Evolutionary conservation across 2,113 vertebrate genomes (phyloP).

Genomic region (Hemiprocne comata): DNA sequence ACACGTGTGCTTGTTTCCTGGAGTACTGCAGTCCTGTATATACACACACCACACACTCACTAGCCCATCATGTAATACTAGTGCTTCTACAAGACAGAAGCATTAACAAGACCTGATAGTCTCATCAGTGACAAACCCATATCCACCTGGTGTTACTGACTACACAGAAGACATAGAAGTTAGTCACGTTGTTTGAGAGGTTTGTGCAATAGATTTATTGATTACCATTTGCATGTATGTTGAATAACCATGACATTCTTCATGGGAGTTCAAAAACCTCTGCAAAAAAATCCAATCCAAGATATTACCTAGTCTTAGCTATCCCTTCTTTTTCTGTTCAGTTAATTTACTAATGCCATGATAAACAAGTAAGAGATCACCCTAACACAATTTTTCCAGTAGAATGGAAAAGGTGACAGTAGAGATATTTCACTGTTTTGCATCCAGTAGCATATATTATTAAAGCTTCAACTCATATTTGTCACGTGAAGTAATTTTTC

Average conservation of each 20-base stretch:
- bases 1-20: not conserved
- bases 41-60: rapidly evolving
- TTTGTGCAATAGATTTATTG: not conserved
- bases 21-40: not conserved
- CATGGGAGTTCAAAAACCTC: not conserved
- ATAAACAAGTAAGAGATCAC: not conserved
- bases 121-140: not conserved
- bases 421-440: not conserved
- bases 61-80: not conserved
- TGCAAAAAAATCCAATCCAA: not conserved
- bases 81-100: not conserved
- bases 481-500: not conserved
- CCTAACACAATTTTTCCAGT: not conserved
- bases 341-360: not conserved
- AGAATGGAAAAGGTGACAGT: not conserved
- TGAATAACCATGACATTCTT: not conserved
- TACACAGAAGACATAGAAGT: not conserved
- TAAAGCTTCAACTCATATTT: not conserved
- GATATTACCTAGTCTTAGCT: not conserved
- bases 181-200: not conserved
- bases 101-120: not conserved
- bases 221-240: not conserved
- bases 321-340: not conserved
- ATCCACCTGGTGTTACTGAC: not conserved
- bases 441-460: not conserved